Base-by-base conservation (phyloP, 1,140 invertebrate species). In the Nautilus pompilius region DNA sequence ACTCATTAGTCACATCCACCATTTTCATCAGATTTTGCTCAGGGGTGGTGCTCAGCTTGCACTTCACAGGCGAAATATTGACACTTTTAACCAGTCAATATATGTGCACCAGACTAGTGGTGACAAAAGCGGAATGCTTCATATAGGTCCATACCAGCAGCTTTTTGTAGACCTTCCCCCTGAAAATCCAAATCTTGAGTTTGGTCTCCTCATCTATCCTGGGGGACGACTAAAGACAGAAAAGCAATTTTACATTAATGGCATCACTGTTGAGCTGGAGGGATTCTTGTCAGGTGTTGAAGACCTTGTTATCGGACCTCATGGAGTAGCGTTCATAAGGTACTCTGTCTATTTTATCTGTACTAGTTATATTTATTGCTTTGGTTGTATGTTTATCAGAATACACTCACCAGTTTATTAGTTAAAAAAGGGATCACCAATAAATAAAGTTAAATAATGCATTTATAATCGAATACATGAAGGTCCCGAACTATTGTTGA, bases 171-270 rank as follows among this genome's bases (percentile, higher is more conserved):
- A 69, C n/a, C 63, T 77, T 5, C 71, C 71, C 24, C 46, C 45
- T 5, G 69, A 70, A 32, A 73, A 69, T 33, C 75, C 75, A 6
- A 73, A 77, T 32, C 54, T 77, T 6, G 59, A 72, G 67, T 77
- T 70, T 68, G 70, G 73, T 13, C 32, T 77, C 34, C 53, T 56
- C 34, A 69, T 74, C 3, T 77, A 75, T 55, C 60, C 67, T 26
- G 66, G 64, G 30, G 69, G 71, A 5, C 36, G 58, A n/a, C 66
- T 77, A 61, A 48, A 61, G n/a, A 65, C 67, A 0, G 67, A 69
- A 28, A 63, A 65, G 49, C 60, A 53, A 17, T 59, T 77, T 6
- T 60, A 65, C 2, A 63, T 77, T 3, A 71, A 69, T 2, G 66
- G 66, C 46, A 74, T 77, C 24, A 72, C 73, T 3, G 60, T 77